Base-by-base conservation (phyloP, 1,140 invertebrate species). In the Onthophagus taurus region DNA sequence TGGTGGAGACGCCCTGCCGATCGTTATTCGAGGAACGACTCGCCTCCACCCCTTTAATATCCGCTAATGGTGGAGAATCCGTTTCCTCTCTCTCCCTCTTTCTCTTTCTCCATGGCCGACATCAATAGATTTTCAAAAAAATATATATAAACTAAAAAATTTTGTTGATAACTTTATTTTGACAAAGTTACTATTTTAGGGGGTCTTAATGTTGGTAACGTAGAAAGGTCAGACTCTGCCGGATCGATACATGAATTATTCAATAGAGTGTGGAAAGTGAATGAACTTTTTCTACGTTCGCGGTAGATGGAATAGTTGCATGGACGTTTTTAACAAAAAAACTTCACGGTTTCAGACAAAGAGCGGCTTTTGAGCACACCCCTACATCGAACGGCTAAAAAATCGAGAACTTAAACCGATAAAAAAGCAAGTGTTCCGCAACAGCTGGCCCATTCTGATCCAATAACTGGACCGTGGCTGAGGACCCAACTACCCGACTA, bases 161-260 rank as follows among this genome's bases (percentile, higher is more conserved):
- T 33, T 13, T 33, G n/a, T 33, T 13, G 2, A 33, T 8, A 14
- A n/a, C 8, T 9, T 7, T 37, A 37, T 37, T 37, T 37, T 37
- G 11, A 4, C 11, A 8, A 21, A 37, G 19, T 37, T 37, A 23
- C 18, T 4, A 19, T 21, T 2, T 37, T 26, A 26, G 24, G 7
- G n/a, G 24, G 9, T 53, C 59, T 62, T 62, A 64, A 64, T 62
- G 62, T 61, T 57, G 55, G 59, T 50, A 58, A 59, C 57, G 58
- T 54, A 61, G 61, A 59, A 64, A 64, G 61, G 60, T 64, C 61
- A 64, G 60, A 64, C 55, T 55, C 51, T 46, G 53, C 49, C 50
- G 54, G 55, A 61, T 64, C 61, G 61, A 64, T 64, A 62, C 58
- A 64, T 64, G 60, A 61, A 64, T 64, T 61, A 64, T 64, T 64